Percentiles rank a stretch among this genome's conserved stretches.
Conservation (phyloP, 2,888 invertebrate genomes). For the Uropetala carovei region DNA sequence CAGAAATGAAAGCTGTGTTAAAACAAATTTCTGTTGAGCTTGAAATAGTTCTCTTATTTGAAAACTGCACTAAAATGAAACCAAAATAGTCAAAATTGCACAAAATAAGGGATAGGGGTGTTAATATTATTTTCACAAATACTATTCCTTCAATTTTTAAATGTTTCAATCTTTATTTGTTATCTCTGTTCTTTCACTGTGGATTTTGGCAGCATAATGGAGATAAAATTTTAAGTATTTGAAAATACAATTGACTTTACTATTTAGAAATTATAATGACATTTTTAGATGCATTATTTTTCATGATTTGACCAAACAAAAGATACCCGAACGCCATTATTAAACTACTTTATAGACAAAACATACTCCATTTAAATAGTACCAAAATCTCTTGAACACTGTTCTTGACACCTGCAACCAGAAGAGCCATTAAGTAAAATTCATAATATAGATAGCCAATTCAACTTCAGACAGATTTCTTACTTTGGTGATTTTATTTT, state of each 20-base stretch:
- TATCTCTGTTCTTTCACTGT: too few species aligned
- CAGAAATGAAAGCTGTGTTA: too few species aligned
- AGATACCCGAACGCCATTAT: neutral
- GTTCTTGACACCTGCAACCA: slow-evolving; percentile 34
- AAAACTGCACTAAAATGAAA: too few species aligned
- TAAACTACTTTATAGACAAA: slow-evolving; percentile 39
- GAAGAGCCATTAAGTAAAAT: neutral
- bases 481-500: slow-evolving; percentile 6
- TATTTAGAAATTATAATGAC: neutral
- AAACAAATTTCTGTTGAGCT: too few species aligned
- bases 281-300: neutral
- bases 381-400: slow-evolving; percentile 5
- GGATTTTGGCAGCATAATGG: neutral
- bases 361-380: neutral
- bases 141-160: too few species aligned
- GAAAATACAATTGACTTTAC: neutral
- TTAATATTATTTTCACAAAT: too few species aligned
- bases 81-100: too few species aligned
- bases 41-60: too few species aligned
- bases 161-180: too few species aligned
- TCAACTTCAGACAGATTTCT: neutral
- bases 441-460: neutral
- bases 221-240: neutral
- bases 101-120: too few species aligned
- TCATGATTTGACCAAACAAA: neutral